phyloP scores from a whole-genome alignment of 1,140 invertebrate species.

The Halyomorpha halys region DNA sequence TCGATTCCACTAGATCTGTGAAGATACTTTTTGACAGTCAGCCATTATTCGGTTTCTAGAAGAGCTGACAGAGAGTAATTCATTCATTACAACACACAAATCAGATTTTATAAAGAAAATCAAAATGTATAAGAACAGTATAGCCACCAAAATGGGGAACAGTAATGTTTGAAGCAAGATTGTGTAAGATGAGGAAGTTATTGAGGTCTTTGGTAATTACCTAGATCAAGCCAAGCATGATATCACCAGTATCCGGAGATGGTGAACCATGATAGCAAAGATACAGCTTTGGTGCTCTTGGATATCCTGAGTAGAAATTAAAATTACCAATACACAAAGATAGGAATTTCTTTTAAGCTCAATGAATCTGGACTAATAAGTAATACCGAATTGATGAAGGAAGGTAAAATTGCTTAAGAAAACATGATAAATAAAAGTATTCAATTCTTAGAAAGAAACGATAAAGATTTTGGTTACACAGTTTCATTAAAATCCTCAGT shows the following conservation, averaged over 20 bases:
- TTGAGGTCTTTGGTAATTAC: not conserved
- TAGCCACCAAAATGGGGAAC: constrained; percentile 29
- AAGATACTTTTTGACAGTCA: not conserved
- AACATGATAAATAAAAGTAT: not conserved
- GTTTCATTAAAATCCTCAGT: not conserved
- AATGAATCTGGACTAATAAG: not conserved
- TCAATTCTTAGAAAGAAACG: not conserved
- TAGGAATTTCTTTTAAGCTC: not conserved
- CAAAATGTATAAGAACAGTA: constrained; percentile 20
- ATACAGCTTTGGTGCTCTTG: no score
- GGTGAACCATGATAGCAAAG: not conserved
- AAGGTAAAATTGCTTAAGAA: not conserved
- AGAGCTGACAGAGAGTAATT: not conserved
- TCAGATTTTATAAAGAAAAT: constrained; percentile 25
- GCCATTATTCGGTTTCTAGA: not conserved
- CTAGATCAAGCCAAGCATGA: not conserved
- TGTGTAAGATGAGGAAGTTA: not conserved
- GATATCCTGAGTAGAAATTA: not conserved
- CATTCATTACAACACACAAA: not conserved
- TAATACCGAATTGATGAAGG: not conserved
- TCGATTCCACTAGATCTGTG: not conserved
- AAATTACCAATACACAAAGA: not conserved
- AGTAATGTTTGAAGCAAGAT: no score
- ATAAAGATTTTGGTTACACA: not conserved
- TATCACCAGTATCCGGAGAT: not conserved